Evolutionary conservation across 2,797 vertebrate species (phyloP), one percentile per base, ranked within the genome.

Genomic region (Bovichtus diacanthus): DNA sequence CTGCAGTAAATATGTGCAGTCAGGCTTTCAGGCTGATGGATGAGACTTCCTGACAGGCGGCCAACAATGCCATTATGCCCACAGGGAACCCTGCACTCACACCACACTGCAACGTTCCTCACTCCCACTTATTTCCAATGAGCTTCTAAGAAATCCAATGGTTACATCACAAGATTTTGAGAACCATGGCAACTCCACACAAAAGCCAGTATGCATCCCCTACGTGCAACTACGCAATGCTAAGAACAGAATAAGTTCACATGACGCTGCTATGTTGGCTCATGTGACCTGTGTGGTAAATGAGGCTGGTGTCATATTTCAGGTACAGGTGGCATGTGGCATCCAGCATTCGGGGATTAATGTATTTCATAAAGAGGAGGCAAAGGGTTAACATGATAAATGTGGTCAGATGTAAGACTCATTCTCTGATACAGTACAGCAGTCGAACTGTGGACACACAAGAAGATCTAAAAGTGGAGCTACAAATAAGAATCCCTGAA

Each of bases 91-190:
- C 85, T 70, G 82, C 69, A 55, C 79, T 92, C 80, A 75, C 92
- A 92, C 89, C 92, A 85, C 81, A 87, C 82, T 81, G 90, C 76
- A 41, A 92, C 36, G 80, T 92, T 94, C 81, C 86, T 86, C 83
- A 83, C 85, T 69, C 77, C 83, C 73, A 84, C 84, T 81, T 41
- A 51, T 84, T 88, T 90, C 85, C 82, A 81, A 54, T 16, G 23
- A 56, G 62, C 78, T 94, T 93, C 92, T 92, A 82, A 85, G 88
- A 93, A 93, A 87, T 23, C 38, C 55, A 27, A 12, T 27, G 50
- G 81, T 90, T 90, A 89, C 87, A 80, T 91, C 90, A 90, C 87
- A 84, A 79, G 71, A 83, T 70, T 83, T 85, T 80, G 73, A 50
- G 84, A 88, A 83, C 85, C 87, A 76, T 87, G 78, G 83, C 78